phyloP scores from a whole-genome alignment of 2,113 vertebrate genomes.

The Nymphicus hollandicus region DNA sequence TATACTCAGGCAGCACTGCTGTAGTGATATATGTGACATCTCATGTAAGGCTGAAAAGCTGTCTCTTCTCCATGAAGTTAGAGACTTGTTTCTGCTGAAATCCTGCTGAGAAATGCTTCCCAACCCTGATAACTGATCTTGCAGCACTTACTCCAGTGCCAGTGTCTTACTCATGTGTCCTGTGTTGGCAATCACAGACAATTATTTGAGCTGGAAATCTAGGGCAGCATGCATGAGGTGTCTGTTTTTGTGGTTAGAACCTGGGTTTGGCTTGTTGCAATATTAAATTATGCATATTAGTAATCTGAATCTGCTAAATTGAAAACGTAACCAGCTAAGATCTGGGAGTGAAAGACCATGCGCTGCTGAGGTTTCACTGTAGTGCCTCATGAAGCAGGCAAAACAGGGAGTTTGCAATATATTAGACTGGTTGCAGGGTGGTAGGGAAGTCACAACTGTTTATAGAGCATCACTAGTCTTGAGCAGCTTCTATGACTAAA shows the following conservation, averaged over 20 bases:
- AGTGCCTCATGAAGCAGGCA: neutral
- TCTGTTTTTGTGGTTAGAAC: conserved; percentile 49
- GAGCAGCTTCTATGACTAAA: neutral
- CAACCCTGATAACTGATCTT: conserved; percentile 19
- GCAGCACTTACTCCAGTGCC: neutral
- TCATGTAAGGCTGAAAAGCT: neutral
- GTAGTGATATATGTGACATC: neutral
- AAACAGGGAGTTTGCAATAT: neutral
- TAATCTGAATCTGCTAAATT: neutral
- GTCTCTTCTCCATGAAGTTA: neutral
- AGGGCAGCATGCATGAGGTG: neutral
- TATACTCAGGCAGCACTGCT: neutral
- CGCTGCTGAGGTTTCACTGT: neutral
- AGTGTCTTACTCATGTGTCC: conserved; percentile 28
- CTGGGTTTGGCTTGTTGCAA: neutral
- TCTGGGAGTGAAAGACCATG: neutral
- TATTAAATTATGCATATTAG: neutral
- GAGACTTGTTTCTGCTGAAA: neutral
- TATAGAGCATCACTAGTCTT: neutral
- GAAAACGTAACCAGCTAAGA: neutral
- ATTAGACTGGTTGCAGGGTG: neutral
- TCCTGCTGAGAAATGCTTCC: conserved; percentile 7
- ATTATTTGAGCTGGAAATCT: conserved; percentile 35
- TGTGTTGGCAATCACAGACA: neutral
- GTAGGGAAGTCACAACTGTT: neutral